A percentile compares a stretch with the other conserved stretches of the same genome.
phyloP scores from a whole-genome alignment of 2,888 invertebrate genomes.

The Caenorhabditis wallacei region DNA sequence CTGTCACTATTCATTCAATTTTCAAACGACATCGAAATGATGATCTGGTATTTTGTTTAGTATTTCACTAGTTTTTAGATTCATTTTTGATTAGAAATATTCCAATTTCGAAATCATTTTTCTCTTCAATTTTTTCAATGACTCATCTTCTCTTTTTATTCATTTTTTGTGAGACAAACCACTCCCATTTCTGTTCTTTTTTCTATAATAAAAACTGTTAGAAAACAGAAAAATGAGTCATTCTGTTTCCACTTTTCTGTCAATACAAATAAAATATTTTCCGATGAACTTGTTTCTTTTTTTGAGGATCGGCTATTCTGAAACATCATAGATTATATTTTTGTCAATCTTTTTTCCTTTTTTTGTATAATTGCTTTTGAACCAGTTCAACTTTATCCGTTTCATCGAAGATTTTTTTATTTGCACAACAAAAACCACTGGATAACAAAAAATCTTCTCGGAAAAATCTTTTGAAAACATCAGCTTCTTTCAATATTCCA shows the following conservation, averaged over 20 bases:
- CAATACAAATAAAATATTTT: not conserved
- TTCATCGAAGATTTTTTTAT: no score
- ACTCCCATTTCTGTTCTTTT: slow-evolving; percentile 15
- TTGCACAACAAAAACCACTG: no score
- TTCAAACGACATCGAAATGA: slow-evolving; percentile 32
- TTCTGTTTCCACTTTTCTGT: not conserved
- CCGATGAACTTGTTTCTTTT: not conserved
- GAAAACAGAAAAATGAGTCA: slow-evolving; percentile 31
- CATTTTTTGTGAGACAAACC: slow-evolving; percentile 3
- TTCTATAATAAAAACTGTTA: slow-evolving; percentile 31
- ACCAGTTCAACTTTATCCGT: no score
- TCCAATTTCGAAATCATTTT: not conserved
- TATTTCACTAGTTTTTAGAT: slow-evolving; percentile 29
- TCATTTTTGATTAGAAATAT: not conserved
- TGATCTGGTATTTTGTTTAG: slow-evolving; percentile 21
- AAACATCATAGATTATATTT: not conserved
- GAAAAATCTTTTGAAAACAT: no score
- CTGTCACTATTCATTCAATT: slow-evolving; percentile 33
- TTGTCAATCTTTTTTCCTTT: not conserved
- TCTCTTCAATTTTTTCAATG: not conserved
- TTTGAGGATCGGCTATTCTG: not conserved
- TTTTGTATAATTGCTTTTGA: not conserved
- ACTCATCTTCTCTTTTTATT: slow-evolving; percentile 10
- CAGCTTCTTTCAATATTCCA: no score
- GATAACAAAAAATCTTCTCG: no score